Conservation (phyloP, 2,888 invertebrate genomes). For the Mayetiola destructor region DNA sequence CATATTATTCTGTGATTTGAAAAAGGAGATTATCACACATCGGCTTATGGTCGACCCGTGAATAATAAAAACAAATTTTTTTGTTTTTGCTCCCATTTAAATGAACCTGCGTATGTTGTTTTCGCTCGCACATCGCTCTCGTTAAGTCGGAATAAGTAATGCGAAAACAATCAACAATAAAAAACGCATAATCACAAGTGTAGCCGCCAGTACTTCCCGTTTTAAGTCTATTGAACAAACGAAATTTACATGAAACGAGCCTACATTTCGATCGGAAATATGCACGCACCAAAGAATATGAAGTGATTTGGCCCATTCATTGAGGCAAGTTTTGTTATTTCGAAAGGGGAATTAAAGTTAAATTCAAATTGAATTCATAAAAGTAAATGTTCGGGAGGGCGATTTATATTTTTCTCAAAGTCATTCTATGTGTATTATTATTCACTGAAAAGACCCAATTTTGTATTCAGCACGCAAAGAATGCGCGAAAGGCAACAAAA, state of each 20-base stretch:
- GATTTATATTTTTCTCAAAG: no score
- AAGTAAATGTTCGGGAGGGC: background rate
- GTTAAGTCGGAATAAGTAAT: constrained; percentile 2
- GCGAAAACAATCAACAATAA: constrained; percentile 9
- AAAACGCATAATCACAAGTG: background rate
- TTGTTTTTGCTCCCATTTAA: background rate
- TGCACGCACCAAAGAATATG: background rate
- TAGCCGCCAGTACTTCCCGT: no score
- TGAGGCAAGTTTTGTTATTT: background rate
- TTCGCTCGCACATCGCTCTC: background rate
- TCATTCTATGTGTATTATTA: no score
- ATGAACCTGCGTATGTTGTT: background rate
- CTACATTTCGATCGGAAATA: background rate
- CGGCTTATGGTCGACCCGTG: background rate
- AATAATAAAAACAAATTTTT: background rate
- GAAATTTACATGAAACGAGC: background rate
- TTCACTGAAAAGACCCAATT: no score
- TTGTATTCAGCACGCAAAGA: background rate
- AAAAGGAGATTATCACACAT: constrained; percentile 6
- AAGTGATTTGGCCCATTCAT: background rate
- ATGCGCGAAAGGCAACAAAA: background rate
- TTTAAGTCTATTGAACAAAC: no score
- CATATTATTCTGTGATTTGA: background rate
- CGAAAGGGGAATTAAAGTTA: background rate
- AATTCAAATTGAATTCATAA: constrained; percentile 12